Evolutionary conservation across 2,888 invertebrate genomes (phyloP).

Genomic region (Hemaris fuciformis): DNA sequence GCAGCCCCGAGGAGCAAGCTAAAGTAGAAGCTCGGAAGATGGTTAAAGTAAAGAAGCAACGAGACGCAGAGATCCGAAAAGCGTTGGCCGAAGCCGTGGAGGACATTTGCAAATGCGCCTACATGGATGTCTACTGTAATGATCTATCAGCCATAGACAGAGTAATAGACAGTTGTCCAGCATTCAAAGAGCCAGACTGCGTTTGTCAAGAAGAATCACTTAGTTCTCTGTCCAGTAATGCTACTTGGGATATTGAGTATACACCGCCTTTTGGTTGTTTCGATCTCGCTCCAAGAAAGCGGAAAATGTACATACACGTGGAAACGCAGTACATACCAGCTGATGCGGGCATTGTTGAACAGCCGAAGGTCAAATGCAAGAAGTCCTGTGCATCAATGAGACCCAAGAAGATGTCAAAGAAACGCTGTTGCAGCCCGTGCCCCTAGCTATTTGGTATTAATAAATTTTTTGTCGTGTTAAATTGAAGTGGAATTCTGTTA

Average conservation of each 20-base stretch:
- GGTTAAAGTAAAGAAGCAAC: slow-evolving; percentile 78
- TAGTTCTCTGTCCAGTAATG: slow-evolving; percentile 79
- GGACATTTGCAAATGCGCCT: slow-evolving; percentile 76
- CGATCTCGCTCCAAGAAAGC: slow-evolving; percentile 78
- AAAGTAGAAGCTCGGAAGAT: slow-evolving; percentile 79
- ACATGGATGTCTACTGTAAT: slow-evolving; percentile 76
- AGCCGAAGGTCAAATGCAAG: slow-evolving; percentile 45
- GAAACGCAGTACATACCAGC: slow-evolving; percentile 83
- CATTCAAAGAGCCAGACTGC: slow-evolving; percentile 71
- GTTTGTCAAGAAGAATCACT: slow-evolving; percentile 65
- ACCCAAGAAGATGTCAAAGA: slow-evolving; percentile 37
- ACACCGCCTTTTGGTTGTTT: slow-evolving; percentile 87
- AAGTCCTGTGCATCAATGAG: slow-evolving; percentile 48
- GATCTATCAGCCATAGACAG: slow-evolving; percentile 70
- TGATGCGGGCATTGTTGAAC: slow-evolving; percentile 72
- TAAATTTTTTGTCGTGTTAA: background rate
- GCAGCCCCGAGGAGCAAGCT: slow-evolving; percentile 76
- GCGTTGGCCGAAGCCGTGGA: slow-evolving; percentile 71
- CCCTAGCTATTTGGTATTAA: background rate
- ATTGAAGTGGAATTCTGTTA: background rate
- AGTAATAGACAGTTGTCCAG: slow-evolving; percentile 70
- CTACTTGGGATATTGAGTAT: slow-evolving; percentile 86
- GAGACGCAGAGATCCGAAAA: slow-evolving; percentile 76
- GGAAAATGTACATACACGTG: slow-evolving; percentile 75
- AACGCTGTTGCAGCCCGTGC: slow-evolving; percentile 43